These are phyloP conservation scores for Caenorhabditis parvicauda DNA, from an alignment of 2,888 invertebrate genomes.

Conservation along the genomic window DNA sequence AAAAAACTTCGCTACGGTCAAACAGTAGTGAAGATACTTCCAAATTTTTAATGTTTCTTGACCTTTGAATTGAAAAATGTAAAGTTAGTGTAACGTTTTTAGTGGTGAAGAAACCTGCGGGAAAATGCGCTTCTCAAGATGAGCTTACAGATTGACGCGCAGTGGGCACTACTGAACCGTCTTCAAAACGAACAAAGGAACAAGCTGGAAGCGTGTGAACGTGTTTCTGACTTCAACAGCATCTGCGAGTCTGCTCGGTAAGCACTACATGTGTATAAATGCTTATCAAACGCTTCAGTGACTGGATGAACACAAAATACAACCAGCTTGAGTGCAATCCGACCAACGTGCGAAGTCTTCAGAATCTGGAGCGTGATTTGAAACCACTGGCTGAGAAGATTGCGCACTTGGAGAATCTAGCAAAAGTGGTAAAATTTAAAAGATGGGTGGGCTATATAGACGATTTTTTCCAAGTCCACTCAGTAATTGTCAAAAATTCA, in stretches of 20 bases:
- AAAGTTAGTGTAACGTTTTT: too few relatives aligned
- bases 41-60: too few relatives aligned
- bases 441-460: too few relatives aligned
- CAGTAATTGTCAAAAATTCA: too few relatives aligned
- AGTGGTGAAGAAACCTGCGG: too few relatives aligned
- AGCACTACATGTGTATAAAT: too few relatives aligned
- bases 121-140: too few relatives aligned
- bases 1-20: too few relatives aligned
- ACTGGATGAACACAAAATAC: slow-evolving; percentile 97
- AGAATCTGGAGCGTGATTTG: slow-evolving; percentile 82
- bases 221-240: slow-evolving; percentile 90
- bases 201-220: slow-evolving; percentile 84
- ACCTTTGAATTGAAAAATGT: too few relatives aligned
- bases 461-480: too few relatives aligned
- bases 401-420: slow-evolving; percentile 78
- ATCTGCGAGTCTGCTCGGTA: slow-evolving; percentile 93
- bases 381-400: slow-evolving; percentile 89
- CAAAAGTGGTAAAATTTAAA: slow-evolving; percentile 79
- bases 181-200: slow-evolving; percentile 70
- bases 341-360: slow-evolving; percentile 56
- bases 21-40: too few relatives aligned
- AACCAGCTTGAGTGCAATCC: slow-evolving; percentile 75
- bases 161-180: slow-evolving; percentile 64
- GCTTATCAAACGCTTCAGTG: too few relatives aligned
- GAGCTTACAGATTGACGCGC: slow-evolving; percentile 82